phyloP scores from a whole-genome alignment of 2,888 invertebrate genomes.

The Aphodius granarius region DNA sequence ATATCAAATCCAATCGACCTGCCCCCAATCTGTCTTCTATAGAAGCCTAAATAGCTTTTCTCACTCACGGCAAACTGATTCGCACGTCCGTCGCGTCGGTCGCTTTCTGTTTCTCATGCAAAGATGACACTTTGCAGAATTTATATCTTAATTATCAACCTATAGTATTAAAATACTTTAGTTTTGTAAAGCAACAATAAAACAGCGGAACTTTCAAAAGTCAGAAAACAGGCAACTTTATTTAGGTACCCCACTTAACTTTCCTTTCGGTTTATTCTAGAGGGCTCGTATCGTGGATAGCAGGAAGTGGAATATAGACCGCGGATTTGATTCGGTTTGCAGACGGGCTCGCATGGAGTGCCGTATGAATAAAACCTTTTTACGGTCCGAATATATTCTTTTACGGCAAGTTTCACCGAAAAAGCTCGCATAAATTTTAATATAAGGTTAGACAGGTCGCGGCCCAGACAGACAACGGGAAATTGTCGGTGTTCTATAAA shows the following conservation, averaged over 20 bases:
- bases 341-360: background rate
- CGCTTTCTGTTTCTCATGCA: too few relatives aligned
- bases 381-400: background rate
- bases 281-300: background rate
- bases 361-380: background rate
- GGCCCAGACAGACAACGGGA: constrained; percentile 17
- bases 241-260: background rate
- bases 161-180: background rate
- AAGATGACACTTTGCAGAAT: too few relatives aligned
- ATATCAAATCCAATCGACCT: too few relatives aligned
- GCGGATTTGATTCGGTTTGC: background rate
- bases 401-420: background rate
- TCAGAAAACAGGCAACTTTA: background rate
- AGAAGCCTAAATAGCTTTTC: too few relatives aligned
- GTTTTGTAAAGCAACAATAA: background rate
- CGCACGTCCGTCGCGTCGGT: too few relatives aligned
- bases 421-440: constrained; percentile 25
- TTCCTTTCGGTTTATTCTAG: background rate
- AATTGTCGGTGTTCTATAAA: constrained; percentile 25
- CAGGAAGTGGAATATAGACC: background rate
- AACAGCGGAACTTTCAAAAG: background rate
- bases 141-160: too few relatives aligned
- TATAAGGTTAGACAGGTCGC: constrained; percentile 18
- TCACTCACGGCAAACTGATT: too few relatives aligned
- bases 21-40: too few relatives aligned